Base-by-base conservation (phyloP, 2,888 invertebrate genomes). In the Nebria salina region DNA sequence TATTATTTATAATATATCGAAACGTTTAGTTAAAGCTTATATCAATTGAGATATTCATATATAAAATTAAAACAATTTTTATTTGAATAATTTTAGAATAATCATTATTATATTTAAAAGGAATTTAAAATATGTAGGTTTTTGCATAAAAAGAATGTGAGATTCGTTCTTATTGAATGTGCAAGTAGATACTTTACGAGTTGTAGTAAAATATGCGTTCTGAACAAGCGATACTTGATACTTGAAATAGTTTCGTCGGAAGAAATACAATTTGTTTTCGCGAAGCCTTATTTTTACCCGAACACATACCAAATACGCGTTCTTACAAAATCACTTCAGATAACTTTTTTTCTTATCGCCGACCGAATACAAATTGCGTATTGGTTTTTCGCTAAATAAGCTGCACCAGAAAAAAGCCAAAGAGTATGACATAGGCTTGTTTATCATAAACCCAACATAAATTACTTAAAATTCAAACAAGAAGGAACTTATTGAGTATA, bases 291-390 rank as follows among this genome's bases (percentile, higher is more conserved):
- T 70, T 70, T 70, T 70, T 20, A 70, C 26, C 70, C 26, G 70
- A 70, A 5, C 70, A 15, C 15, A 34, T 70, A 70, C 70, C 20
- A 15, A 70, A 70, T 70, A 26, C 70, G 70, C 70, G 70, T 70
- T 70, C 70, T 70, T 11, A 15, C 34, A 34, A 70, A 70, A 70
- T 70, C 70, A 70, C 70, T 70, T 70, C 70, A 25, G 70, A 70
- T 70, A 70, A 70, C 70, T 70, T 70, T 70, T 11, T 70, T 70
- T 34, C 70, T 70, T 20, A 2, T 34, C 70, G 70, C 70, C 20
- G 70, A 70, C 26, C 5, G 70, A 70, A 70, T 70, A 70, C 70
- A 70, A 70, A 70, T 70, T 20, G 70, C 11, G 34, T 11, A 25
- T 70, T 26, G 70, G 70, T 20, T 34, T 13, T 26, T 34, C 70